These are phyloP conservation scores for Cathartes aura DNA, from an alignment of 2,113 vertebrate genomes.

Conservation along the genomic window DNA sequence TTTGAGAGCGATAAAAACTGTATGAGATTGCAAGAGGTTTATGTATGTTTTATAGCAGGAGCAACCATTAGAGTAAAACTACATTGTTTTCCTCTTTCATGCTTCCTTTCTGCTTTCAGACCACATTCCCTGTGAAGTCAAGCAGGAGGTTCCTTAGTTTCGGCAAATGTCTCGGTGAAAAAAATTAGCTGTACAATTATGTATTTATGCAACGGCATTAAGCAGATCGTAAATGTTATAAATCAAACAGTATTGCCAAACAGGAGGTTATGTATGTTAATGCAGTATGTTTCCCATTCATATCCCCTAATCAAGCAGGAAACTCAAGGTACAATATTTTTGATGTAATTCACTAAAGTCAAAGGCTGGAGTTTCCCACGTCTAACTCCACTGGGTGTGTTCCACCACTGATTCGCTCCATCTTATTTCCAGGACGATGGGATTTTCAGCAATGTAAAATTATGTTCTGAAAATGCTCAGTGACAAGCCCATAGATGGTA, in stretches of 20 bases:
- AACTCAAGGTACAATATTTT: not conserved
- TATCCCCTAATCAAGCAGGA: not conserved
- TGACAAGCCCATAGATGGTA: not conserved
- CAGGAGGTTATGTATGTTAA: not conserved
- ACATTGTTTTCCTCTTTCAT: not conserved
- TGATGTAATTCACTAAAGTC: not conserved
- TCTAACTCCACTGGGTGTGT: not conserved
- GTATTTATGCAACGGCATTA: not conserved
- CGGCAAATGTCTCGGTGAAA: not conserved
- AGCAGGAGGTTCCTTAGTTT: not conserved
- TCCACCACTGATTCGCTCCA: not conserved
- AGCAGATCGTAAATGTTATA: not conserved
- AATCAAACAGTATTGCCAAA: not conserved
- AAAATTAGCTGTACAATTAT: not conserved
- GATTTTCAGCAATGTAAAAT: not conserved
- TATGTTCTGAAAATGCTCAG: not conserved
- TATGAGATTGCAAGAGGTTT: conserved; percentile 27
- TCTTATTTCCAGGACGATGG: not conserved
- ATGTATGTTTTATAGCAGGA: conserved; percentile 60
- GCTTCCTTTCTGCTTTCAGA: conserved; percentile 21
- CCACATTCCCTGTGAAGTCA: not conserved
- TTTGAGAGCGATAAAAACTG: conserved; percentile 25
- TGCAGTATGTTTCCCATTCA: not conserved
- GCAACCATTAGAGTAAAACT: not conserved
- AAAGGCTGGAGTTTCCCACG: not conserved